Evolutionary conservation across 1,140 invertebrate species (phyloP).

Genomic region (Lepidurus packardi): DNA sequence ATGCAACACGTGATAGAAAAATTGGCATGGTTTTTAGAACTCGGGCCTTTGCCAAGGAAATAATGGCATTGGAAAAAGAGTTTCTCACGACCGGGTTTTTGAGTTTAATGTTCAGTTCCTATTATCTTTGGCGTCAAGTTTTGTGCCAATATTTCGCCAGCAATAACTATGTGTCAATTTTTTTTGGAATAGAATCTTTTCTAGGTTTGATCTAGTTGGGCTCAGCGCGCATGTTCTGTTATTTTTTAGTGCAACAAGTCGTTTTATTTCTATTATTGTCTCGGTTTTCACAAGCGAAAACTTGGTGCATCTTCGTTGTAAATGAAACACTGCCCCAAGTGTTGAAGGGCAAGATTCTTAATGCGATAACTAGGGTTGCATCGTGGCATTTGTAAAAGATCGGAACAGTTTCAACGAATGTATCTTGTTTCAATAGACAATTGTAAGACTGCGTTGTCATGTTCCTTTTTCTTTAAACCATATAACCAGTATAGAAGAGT

Average conservation of each 20-base stretch:
- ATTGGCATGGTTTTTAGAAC: neutral
- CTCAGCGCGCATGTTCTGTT: neutral
- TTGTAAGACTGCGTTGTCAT: neutral
- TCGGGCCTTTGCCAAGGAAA: neutral
- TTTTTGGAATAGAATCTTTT: neutral
- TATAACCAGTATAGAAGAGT: too few relatives aligned
- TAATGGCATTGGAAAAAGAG: too few relatives aligned
- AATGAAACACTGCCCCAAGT: slow-evolving; percentile 4
- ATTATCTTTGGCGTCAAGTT: slow-evolving; percentile 22
- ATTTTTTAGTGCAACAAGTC: slow-evolving; percentile 11
- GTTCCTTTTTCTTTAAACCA: too few relatives aligned
- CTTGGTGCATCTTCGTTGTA: neutral
- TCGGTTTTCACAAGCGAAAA: neutral
- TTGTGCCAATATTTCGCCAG: slow-evolving; percentile 18
- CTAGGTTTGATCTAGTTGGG: neutral
- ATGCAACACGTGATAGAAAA: slow-evolving; percentile 6
- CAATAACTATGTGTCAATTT: slow-evolving; percentile 11
- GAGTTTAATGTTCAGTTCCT: slow-evolving; percentile 11
- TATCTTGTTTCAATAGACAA: slow-evolving; percentile 1
- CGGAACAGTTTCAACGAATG: neutral
- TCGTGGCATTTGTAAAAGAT: neutral
- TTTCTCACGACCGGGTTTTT: neutral
- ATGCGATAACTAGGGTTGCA: neutral
- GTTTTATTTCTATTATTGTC: neutral
- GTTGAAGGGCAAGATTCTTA: slow-evolving; percentile 4